These are phyloP conservation scores for Electrophaes corylata DNA, from an alignment of 2,888 invertebrate genomes.

Conservation along the genomic window DNA sequence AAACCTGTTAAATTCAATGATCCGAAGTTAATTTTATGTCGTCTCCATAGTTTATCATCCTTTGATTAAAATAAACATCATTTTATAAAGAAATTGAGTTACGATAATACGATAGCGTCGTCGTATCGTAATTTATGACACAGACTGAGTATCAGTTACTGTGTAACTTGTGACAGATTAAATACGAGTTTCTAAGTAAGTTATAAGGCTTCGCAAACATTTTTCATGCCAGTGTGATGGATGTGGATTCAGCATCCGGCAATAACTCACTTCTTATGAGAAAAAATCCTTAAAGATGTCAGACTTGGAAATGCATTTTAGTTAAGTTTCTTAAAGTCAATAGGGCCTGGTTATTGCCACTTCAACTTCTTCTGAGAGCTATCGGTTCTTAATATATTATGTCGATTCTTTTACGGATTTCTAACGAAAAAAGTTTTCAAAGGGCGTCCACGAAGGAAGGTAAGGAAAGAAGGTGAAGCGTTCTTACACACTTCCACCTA, in stretches of 20 bases:
- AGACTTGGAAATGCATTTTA: background rate
- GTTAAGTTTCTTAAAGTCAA: background rate
- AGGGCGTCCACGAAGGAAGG: no score
- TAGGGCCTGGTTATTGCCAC: no score
- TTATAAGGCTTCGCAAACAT: conserved; percentile 15
- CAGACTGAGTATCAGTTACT: conserved; percentile 8
- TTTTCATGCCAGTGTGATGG: conserved; percentile 17
- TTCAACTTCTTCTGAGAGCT: no score
- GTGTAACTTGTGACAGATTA: conserved; percentile 13
- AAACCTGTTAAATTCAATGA: background rate
- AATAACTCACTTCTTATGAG: background rate
- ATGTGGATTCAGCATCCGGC: conserved; percentile 6
- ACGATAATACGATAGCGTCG: conserved; percentile 18
- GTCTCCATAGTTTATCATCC: background rate
- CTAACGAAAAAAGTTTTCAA: no score
- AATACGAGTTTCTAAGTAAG: background rate
- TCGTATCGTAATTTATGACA: conserved; percentile 16
- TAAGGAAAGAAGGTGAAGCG: no score
- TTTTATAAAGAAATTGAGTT: conserved; percentile 19
- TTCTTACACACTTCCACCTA: no score
- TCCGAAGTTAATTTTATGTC: background rate
- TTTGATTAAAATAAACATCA: conserved; percentile 11
- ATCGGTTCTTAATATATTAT: no score
- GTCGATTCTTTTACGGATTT: no score
- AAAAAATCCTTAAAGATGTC: background rate